Conservation (phyloP, 1,140 invertebrate species). For the Eurosta solidaginis region DNA sequence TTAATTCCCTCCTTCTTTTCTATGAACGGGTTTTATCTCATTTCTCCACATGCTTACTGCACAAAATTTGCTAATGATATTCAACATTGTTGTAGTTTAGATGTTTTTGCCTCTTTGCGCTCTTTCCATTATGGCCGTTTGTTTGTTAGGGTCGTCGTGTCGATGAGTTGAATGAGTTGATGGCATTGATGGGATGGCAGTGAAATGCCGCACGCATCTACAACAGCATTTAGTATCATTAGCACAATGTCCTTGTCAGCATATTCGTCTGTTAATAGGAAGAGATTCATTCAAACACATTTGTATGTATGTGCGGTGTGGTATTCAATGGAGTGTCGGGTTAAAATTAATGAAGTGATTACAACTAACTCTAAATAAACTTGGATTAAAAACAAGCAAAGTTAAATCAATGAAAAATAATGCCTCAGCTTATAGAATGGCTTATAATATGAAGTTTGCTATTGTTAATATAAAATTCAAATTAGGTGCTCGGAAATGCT, state of each 20-base stretch:
- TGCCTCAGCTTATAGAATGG: too few relatives aligned
- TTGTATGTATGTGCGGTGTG: not conserved
- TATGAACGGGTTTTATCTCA: not conserved
- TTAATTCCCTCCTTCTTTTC: not conserved
- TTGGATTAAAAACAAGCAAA: not conserved
- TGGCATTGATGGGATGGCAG: not conserved
- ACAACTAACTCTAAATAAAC: not conserved
- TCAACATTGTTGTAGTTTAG: not conserved
- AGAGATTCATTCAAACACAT: not conserved
- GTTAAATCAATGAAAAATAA: not conserved
- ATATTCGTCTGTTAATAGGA: too few relatives aligned
- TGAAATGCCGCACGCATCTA: not conserved
- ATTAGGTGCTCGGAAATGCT: too few relatives aligned
- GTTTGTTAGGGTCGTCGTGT: not conserved
- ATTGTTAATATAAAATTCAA: too few relatives aligned
- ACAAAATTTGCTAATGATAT: conserved; percentile 6
- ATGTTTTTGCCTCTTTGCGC: not conserved
- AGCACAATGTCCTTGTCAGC: not conserved
- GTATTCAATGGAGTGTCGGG: not conserved
- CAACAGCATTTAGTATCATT: not conserved
- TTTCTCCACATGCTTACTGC: too few relatives aligned
- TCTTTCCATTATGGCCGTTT: not conserved
- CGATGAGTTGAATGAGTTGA: not conserved
- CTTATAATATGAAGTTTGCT: too few relatives aligned
- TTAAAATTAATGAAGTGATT: conserved; percentile 19